Evolutionary conservation across 2,113 vertebrate species (phyloP), one percentile per base, ranked within the genome.

Genomic region (Mustela nigripes): DNA sequence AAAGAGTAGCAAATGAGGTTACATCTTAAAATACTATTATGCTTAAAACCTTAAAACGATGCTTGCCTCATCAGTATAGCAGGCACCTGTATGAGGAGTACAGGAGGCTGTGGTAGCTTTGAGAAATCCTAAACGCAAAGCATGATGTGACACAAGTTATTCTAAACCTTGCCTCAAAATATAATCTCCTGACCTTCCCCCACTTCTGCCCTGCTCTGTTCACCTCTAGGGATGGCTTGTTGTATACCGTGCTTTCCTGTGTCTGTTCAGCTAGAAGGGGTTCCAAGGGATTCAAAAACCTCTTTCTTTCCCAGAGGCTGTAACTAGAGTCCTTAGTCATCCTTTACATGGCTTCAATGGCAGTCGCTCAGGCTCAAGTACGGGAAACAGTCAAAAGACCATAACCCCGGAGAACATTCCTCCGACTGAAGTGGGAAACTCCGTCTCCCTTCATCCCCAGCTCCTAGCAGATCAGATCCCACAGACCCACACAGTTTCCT

Each of bases 331-430:
- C 74, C 63, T 76, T 26, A 31, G 11, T 56, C 39, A 36, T 80
- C 60, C 56, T 93, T 96, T 71, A 94, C 73, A 74, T 7, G 33
- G 76, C 79, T 97, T 94, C 88, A 95, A 76, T 94, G 93, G 53
- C 84, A 83, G 58, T 60, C 62, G 71, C 69, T 63, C 53, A 58
- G 79, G 45, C 97, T 95, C 92, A 97, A 96, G 93, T 89, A 63
- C 36, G 83, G 50, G 95, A 94, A 95, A 97, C 91, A 96, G 97
- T 89, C 94, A 87, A 84, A 81, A 50, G 62, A 83, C 62, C 36
- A n/a, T 28, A 85, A 95, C 90, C 93, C 78, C 56, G 15, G 76
- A 93, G 63, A 86, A 93, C 80, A 83, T 83, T 73, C 74, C 94
- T 92, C 9, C 63, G 58, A 26, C 10, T 19, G 21, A 80, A 86